These are phyloP conservation scores for Apostichopus californicus DNA, from an alignment of 35 echinoderm and acorn worm genomes.

Conservation along the genomic window DNA sequence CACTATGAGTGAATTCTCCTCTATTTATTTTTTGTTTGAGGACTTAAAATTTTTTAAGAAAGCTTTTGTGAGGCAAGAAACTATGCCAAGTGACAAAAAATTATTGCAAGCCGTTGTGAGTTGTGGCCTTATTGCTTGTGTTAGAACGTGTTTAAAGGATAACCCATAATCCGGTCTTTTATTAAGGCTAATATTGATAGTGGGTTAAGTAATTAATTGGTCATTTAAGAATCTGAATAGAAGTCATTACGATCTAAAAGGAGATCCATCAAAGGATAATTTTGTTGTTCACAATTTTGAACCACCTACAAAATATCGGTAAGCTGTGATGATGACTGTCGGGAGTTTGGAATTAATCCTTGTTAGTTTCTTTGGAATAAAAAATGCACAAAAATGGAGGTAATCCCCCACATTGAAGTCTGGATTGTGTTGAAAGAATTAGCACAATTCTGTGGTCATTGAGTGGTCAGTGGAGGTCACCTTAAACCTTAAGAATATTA, in stretches of 20 bases:
- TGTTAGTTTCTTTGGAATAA: not conserved
- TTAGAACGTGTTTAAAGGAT: not conserved
- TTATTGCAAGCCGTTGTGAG: no score
- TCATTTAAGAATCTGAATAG: slow-evolving; percentile 12
- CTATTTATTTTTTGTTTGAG: no score
- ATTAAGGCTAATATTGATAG: not conserved
- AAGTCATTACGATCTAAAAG: slow-evolving; percentile 31
- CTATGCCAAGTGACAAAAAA: no score
- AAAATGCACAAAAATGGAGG: not conserved
- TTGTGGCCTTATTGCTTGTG: no score
- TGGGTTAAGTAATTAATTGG: slow-evolving; percentile 46
- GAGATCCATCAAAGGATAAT: not conserved
- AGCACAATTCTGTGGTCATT: not conserved
- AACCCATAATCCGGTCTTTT: not conserved
- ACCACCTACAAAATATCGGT: not conserved
- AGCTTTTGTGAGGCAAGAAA: no score
- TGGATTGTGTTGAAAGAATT: not conserved
- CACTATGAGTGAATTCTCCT: no score
- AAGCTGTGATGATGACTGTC: not conserved
- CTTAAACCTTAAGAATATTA: not conserved
- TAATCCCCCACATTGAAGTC: not conserved
- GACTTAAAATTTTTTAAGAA: no score
- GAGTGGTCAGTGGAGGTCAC: not conserved
- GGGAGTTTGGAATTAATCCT: not conserved
- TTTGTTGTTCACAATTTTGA: not conserved